Base-by-base conservation (phyloP, 53 echinoderm and acorn worm genomes). In the Apostichopus leukothele region DNA sequence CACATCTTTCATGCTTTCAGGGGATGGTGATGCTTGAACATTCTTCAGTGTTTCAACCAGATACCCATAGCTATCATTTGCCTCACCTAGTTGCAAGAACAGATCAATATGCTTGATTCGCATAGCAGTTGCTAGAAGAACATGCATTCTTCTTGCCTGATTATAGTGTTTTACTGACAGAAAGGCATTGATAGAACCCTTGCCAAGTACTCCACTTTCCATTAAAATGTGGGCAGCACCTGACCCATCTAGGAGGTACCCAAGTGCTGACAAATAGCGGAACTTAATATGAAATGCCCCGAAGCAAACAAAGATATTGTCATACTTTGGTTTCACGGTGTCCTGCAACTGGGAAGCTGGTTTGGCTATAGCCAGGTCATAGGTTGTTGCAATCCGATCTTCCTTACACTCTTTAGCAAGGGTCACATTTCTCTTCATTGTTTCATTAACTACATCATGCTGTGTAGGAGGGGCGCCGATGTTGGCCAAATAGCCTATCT, bases 291-390 rank as follows among this genome's bases (percentile, higher is more conserved):
- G 88, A 77, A 88, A 88, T 0, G 88, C 50, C 51, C 88, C 76
- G 51, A 88, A 88, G 53, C 88, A 88, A 26, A 88, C 53, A 52
- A 88, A 88, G 75, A 88, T 76, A 78, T 88, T 88, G 76, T 88
- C 88, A 77, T 78, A 88, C 52, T 22, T 88, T 7, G 88, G 75
- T 78, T 26, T 77, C 76, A 77, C 21, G 50, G 75, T 76, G 51
- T 50, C 76, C 75, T 88, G 88, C 51, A 88, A 77, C 50, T 88
- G 75, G 16, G 76, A 76, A 52, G 88, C 88, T 78, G 86, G 86
- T 22, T 88, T 88, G 9, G 88, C 88, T 39, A 88, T 88, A 52
- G 88, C 88, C 50, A 88, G 39, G 50, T 88, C 50, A 76, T 88
- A 76, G 16, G 75, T 76, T 39, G 76, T 76, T 22, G 52, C 76